phyloP scores from a whole-genome alignment of 2,888 invertebrate species.

The Pelosia muscerda region DNA sequence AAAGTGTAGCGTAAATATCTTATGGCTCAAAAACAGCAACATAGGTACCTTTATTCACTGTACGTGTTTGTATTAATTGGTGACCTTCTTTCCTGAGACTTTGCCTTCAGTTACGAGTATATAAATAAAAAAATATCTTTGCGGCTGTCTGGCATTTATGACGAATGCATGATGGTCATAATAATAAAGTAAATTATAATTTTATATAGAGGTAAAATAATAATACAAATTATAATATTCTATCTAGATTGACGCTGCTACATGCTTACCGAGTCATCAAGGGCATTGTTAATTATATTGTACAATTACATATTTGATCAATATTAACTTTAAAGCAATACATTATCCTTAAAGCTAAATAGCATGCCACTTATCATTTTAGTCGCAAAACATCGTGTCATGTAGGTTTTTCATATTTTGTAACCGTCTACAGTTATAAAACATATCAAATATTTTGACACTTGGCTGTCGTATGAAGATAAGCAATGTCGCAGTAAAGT shows the following conservation, averaged over 20 bases:
- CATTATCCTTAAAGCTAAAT: conserved; percentile 6
- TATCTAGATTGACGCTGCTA: background rate
- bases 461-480: conserved; percentile 61
- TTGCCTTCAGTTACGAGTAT: no score
- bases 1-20: background rate
- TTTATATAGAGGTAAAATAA: background rate
- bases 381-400: conserved; percentile 27
- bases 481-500: conserved; percentile 61
- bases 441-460: conserved; percentile 67
- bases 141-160: no score
- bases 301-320: no score
- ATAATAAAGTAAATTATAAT: background rate
- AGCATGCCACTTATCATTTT: conserved; percentile 14
- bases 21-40: background rate
- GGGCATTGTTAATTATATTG: background rate
- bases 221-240: background rate
- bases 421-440: conserved; percentile 34
- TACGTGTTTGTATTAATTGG: no score
- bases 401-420: conserved; percentile 34
- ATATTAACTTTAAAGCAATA: background rate
- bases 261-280: background rate
- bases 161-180: background rate
- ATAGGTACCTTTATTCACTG: no score
- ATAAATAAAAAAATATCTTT: no score
- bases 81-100: no score